phyloP scores from a whole-genome alignment of 2,888 invertebrate species.

The Chymomyza caudatula region DNA sequence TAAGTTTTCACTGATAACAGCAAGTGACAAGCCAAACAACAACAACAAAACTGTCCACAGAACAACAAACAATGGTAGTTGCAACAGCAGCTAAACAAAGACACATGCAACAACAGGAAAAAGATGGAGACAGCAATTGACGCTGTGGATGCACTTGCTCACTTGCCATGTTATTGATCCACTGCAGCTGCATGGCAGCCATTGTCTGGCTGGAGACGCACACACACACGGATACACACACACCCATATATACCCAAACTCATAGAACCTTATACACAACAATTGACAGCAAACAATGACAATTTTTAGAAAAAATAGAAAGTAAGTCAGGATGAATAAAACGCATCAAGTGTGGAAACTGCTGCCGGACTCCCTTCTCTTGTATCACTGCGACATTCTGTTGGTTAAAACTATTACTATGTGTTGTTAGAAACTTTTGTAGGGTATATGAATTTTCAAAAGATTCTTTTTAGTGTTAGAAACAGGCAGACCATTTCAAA shows the following conservation, averaged over 20 bases:
- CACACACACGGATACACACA: conserved; percentile 16
- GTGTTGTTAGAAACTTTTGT: background rate
- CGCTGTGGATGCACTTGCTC: conserved; percentile 27
- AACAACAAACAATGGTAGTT: conserved; percentile 11
- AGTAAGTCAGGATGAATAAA: conserved; percentile 1
- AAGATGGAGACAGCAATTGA: background rate
- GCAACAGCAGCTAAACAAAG: conserved; percentile 15
- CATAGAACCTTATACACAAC: conserved; percentile 33
- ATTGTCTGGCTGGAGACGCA: conserved; percentile 13
- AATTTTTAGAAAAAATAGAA: conserved; percentile 17
- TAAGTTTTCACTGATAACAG: background rate
- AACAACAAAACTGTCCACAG: conserved; percentile 6
- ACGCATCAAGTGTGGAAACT: background rate
- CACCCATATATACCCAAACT: background rate
- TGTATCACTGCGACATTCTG: background rate
- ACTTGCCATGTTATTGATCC: conserved; percentile 70
- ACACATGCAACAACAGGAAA: conserved; percentile 15
- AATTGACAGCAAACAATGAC: background rate
- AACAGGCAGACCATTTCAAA: too few relatives aligned
- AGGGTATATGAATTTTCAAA: too few relatives aligned
- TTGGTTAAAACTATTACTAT: background rate
- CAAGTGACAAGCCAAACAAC: conserved; percentile 29
- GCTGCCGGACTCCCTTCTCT: background rate
- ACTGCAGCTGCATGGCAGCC: conserved; percentile 28
- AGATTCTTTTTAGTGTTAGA: too few relatives aligned